These are phyloP conservation scores for Aplysina aerophoba DNA, from an alignment of 37 sponge, comb jelly and placozoan species.

Conservation along the genomic window DNA sequence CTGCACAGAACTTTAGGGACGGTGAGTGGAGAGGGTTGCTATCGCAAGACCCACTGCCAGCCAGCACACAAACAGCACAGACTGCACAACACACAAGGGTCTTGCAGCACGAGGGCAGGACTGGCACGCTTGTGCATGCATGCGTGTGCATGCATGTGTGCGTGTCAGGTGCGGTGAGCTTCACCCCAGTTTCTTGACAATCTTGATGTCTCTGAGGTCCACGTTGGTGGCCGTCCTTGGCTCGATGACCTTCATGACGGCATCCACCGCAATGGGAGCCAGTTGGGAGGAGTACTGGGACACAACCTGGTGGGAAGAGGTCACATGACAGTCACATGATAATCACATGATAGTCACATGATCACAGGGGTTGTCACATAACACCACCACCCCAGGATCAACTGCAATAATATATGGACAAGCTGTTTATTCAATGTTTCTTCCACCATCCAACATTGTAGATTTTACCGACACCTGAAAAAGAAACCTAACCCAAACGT, in stretches of 20 bases:
- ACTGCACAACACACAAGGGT: background rate
- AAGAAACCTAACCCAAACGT: no score
- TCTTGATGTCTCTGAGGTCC: conserved; percentile 93
- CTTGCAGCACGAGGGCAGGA: no score
- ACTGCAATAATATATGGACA: no score
- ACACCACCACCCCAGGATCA: no score
- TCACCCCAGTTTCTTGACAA: conserved; percentile 85
- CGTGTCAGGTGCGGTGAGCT: background rate
- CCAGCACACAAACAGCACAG: background rate
- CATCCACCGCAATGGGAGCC: conserved; percentile 96
- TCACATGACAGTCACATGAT: no score
- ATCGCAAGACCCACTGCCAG: background rate
- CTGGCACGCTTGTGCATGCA: no score
- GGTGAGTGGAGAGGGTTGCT: conserved; percentile 27
- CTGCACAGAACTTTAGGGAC: background rate
- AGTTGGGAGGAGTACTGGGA: conserved; percentile 94
- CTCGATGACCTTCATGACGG: conserved; percentile 93
- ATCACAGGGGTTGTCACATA: no score
- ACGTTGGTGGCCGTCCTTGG: conserved; percentile 93
- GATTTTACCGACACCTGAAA: no score
- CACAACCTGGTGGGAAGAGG: conserved; percentile 72
- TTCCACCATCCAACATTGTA: no score
- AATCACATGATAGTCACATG: background rate
- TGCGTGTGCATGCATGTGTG: no score
- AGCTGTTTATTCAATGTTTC: no score